Conservation (phyloP, 1,140 invertebrate genomes). For the Leptinotarsa texana region DNA sequence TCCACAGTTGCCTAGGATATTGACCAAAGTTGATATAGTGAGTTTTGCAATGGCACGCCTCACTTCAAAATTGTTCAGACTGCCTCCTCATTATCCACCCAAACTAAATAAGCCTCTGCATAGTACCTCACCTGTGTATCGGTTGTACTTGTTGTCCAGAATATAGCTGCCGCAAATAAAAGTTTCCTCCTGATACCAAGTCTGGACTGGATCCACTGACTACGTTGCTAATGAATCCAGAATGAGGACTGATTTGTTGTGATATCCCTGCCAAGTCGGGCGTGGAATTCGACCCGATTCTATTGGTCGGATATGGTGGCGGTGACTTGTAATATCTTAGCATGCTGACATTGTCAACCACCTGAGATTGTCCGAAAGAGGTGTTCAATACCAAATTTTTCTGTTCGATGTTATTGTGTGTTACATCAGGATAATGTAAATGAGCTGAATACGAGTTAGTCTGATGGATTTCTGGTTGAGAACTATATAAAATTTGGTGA, state of each 20-base stretch:
- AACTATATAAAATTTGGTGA: constrained; percentile 61
- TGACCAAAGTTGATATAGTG: too few relatives aligned
- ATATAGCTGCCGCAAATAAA: constrained; percentile 57
- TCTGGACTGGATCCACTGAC: constrained; percentile 78
- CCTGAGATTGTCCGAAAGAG: constrained; percentile 45
- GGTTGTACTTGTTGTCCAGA: constrained; percentile 52
- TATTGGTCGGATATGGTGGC: constrained; percentile 72
- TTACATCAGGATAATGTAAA: constrained; percentile 65
- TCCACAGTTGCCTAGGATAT: too few relatives aligned
- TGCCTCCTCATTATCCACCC: too few relatives aligned
- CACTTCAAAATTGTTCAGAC: too few relatives aligned
- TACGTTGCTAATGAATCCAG: constrained; percentile 54
- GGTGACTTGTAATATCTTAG: constrained; percentile 79
- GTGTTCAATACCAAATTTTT: constrained; percentile 45
- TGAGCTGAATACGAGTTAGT: constrained; percentile 47
- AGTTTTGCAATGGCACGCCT: too few relatives aligned
- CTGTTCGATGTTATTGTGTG: constrained; percentile 59
- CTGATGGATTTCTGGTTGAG: constrained; percentile 68
- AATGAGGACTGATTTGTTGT: constrained; percentile 53
- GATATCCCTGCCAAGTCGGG: constrained; percentile 77
- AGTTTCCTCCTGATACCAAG: constrained; percentile 67
- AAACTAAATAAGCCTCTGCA: too few relatives aligned
- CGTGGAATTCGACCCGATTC: constrained; percentile 67
- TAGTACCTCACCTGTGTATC: constrained; percentile 45
- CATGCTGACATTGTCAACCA: constrained; percentile 62